A percentile compares a stretch with the other conserved stretches of the same genome.
Conservation (phyloP, 2,797 vertebrate species). For the Myripristis murdjan region DNA sequence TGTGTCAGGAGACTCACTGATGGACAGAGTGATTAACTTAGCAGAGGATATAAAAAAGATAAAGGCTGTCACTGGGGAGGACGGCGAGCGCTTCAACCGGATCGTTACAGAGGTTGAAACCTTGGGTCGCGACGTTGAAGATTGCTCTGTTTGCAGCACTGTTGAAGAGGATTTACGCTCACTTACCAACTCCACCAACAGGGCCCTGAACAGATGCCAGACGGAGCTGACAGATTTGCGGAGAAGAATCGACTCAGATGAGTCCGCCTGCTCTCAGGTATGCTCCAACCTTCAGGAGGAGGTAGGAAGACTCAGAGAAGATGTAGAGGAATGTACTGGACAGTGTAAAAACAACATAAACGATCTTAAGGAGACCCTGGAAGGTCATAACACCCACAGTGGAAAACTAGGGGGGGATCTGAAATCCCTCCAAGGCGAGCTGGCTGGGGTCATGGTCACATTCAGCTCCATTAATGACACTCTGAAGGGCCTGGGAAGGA, state of each 20-base stretch:
- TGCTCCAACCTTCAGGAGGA: constrained; percentile 87
- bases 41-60: constrained; percentile 80
- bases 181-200: constrained; percentile 80
- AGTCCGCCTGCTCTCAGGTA: constrained; percentile 82
- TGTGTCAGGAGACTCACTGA: constrained; percentile 82
- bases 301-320: constrained; percentile 83
- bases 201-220: constrained; percentile 77
- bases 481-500: constrained; percentile 88
- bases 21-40: constrained; percentile 78
- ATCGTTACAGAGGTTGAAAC: constrained; percentile 82
- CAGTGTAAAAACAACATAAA: constrained; percentile 71
- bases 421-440: constrained; percentile 88
- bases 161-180: constrained; percentile 75
- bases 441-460: constrained; percentile 83
- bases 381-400: constrained; percentile 86
- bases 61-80: constrained; percentile 74
- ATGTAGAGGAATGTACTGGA: constrained; percentile 79
- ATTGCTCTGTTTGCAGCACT: constrained; percentile 76
- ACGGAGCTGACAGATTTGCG: constrained; percentile 72
- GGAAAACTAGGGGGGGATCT: constrained; percentile 86
- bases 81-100: constrained; percentile 82
- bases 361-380: constrained; percentile 82
- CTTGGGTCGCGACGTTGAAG: constrained; percentile 75
- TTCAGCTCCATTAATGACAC: constrained; percentile 90
- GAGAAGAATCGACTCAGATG: constrained; percentile 74